Conservation (phyloP, 2,113 vertebrate species). For the Vidua chalybeata region DNA sequence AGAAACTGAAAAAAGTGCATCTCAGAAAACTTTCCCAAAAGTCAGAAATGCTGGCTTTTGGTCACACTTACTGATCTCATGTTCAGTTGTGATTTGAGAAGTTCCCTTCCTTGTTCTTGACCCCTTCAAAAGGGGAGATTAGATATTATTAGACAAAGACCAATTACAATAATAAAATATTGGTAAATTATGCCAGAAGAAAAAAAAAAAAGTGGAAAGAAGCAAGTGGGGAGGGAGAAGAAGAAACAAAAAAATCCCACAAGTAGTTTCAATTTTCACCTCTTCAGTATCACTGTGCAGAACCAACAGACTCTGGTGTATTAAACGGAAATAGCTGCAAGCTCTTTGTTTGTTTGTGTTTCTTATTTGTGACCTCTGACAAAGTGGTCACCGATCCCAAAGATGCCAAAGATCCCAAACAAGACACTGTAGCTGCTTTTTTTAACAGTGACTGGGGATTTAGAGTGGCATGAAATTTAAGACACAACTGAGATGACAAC, state of each 20-base stretch:
- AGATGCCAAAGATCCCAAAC: not conserved
- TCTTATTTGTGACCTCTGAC: conserved; percentile 26
- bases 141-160: not conserved
- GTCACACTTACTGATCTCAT: not conserved
- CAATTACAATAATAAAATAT: not conserved
- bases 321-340: conserved; percentile 9
- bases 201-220: not conserved
- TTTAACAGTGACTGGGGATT: not conserved
- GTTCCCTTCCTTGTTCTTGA: not conserved
- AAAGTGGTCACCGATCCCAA: not conserved
- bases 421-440: not conserved
- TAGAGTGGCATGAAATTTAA: not conserved
- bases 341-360: conserved; percentile 15
- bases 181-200: not conserved
- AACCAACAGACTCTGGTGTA: not conserved
- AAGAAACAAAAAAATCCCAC: not conserved
- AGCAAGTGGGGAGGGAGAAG: not conserved
- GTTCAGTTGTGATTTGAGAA: not conserved
- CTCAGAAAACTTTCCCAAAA: not conserved
- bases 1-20: not conserved
- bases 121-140: not conserved
- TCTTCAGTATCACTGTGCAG: not conserved
- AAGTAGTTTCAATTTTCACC: conserved; percentile 3
- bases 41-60: not conserved
- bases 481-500: not conserved